Evolutionary conservation across 1,140 invertebrate genomes (phyloP), one percentile per base, ranked within the genome.

Genomic region (Hormaphis cornu): DNA sequence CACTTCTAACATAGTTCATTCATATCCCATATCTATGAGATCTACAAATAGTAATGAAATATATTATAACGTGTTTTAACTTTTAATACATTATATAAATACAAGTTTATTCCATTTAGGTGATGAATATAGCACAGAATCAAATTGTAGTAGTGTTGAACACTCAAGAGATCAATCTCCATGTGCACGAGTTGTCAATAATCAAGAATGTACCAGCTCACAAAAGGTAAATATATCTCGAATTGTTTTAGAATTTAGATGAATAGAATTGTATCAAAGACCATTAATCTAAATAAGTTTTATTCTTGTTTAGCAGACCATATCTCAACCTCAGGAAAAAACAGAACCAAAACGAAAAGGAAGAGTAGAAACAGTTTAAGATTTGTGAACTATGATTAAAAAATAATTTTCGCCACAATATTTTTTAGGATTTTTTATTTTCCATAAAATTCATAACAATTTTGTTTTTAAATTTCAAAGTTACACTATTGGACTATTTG

Each of bases 271-370:
- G 3, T 53, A 53, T 26, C 30, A 10, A 30, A 30, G 16, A 53
- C 16, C 30, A 5, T 53, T n/a, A n/a, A n/a, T n/a, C n/a, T 53
- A 1, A 53, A 53, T 30, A 1, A 30, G 2, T 24, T 24, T 3
- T 42, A n/a, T 16, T 63, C 20, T 6, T 28, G 1, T 44, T n/a
- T 35, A 66, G 61, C 6, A 28, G 10, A 48, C 59, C 22, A 5
- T n/a, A 10, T 0, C 10, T 46, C 42, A 42, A 22, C 9, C 7
- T 16, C 61, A 50, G n/a, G 61, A 50, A 2, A 66, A 48, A 66
- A 35, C 24, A 3, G 44, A 66, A 50, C 61, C 61, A 3, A 66
- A 66, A 9, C 61, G 61, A 30, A 66, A 66, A 66, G 61, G 61
- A 33, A 66, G 61, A 30, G 12, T 66, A 35, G 61, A 66, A 50